phyloP scores from a whole-genome alignment of 1,140 invertebrate species.

The Cydia splendana region DNA sequence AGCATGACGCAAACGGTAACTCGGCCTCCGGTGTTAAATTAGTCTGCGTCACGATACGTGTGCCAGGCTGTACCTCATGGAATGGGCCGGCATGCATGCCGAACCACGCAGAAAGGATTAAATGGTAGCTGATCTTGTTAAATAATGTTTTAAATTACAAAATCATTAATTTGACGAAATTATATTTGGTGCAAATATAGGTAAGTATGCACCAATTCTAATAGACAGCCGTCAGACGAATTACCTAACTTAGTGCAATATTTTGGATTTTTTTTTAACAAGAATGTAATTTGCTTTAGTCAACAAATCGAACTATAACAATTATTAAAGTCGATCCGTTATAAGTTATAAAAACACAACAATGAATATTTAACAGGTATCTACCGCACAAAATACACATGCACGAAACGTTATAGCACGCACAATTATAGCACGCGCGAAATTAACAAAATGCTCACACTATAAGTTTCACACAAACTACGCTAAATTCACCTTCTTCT shows the following conservation, averaged over 20 bases:
- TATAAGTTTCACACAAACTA: slow-evolving; percentile 2
- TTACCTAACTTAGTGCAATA: too few relatives aligned
- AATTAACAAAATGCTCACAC: slow-evolving; percentile 11
- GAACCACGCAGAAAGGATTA: neutral
- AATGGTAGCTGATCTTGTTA: neutral
- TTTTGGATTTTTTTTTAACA: neutral
- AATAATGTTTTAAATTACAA: neutral
- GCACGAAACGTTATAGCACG: neutral
- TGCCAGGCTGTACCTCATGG: slow-evolving; percentile 5
- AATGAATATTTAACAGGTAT: neutral
- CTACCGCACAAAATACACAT: slow-evolving; percentile 10
- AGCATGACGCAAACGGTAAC: neutral
- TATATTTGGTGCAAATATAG: too few relatives aligned
- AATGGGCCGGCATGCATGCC: slow-evolving; percentile 2
- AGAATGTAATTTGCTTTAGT: neutral
- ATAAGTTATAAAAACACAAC: neutral
- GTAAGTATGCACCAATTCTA: too few relatives aligned
- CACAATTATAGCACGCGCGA: neutral
- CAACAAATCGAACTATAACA: neutral
- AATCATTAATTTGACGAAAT: too few relatives aligned
- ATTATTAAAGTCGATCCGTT: neutral
- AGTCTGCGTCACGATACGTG: slow-evolving; percentile 10
- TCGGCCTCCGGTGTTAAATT: slow-evolving; percentile 3
- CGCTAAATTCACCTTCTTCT: neutral
- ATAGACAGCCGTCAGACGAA: too few relatives aligned